phyloP scores from a whole-genome alignment of 2,113 vertebrate species.

The Maylandia zebra region DNA sequence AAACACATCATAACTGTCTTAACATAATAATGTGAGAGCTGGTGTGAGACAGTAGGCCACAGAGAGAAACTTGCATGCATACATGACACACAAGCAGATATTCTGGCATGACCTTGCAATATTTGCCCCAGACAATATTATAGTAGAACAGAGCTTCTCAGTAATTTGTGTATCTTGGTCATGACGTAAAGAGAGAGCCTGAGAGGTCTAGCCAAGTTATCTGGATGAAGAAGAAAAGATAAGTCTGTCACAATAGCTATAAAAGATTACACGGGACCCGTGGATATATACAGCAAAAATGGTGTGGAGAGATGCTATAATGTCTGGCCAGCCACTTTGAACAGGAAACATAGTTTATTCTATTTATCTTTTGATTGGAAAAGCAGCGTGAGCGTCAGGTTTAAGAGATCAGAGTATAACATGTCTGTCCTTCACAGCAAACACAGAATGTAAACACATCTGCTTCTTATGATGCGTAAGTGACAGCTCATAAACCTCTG shows the following conservation, averaged over 20 bases:
- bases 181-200: background rate
- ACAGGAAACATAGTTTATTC: background rate
- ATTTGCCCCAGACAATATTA: background rate
- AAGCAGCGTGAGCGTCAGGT: background rate
- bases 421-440: background rate
- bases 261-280: background rate
- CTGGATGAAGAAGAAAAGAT: background rate
- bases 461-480: background rate
- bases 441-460: background rate
- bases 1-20: slow-evolving; percentile 23
- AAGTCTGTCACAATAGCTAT: background rate
- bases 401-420: background rate
- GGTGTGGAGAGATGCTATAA: background rate
- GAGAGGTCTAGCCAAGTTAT: background rate
- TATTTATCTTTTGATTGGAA: background rate
- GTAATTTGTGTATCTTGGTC: background rate
- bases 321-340: background rate
- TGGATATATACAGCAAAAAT: background rate
- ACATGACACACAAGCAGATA: background rate
- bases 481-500: background rate
- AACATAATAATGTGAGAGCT: background rate
- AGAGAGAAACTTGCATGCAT: background rate
- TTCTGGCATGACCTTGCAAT: background rate
- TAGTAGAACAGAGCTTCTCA: background rate
- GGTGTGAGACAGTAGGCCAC: background rate